phyloP scores from a whole-genome alignment of 2,113 vertebrate genomes.

The Paramisgurnus dabryanus region DNA sequence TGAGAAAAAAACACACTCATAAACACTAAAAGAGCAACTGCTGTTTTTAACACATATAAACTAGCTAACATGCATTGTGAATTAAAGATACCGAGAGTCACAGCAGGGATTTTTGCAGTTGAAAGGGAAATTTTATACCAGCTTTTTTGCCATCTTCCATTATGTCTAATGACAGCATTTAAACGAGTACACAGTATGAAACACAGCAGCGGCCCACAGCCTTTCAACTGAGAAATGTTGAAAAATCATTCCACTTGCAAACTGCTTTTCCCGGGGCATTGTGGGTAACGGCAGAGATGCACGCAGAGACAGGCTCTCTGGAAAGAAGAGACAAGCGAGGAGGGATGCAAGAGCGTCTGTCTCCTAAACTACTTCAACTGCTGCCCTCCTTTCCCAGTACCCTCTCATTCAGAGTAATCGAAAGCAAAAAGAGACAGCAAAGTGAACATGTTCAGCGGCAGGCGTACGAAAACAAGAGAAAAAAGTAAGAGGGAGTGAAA shows the following conservation, averaged over 20 bases:
- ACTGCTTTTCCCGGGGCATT: constrained; percentile 35
- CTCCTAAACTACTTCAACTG: constrained; percentile 29
- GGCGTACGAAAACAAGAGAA: neutral
- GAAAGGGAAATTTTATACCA: neutral
- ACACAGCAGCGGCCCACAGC: neutral
- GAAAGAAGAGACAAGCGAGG: constrained; percentile 1
- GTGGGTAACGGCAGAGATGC: constrained; percentile 19
- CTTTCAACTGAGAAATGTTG: constrained; percentile 34
- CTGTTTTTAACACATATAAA: constrained; percentile 17
- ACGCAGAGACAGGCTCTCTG: neutral
- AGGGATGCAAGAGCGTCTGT: constrained; percentile 26
- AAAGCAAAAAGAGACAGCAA: constrained; percentile 8
- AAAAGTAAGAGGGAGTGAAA: neutral
- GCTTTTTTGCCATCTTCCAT: constrained; percentile 30
- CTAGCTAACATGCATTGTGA: neutral
- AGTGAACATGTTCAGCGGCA: constrained; percentile 1
- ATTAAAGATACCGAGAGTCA: neutral
- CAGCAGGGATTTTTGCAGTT: neutral
- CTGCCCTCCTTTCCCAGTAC: constrained; percentile 7
- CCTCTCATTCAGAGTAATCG: neutral
- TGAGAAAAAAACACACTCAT: neutral
- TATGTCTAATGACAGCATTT: constrained; percentile 44
- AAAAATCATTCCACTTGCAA: neutral
- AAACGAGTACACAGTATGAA: constrained; percentile 10
- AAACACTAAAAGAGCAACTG: neutral